Base-by-base conservation (phyloP, 2,888 invertebrate genomes). In the Heliconius erato region DNA sequence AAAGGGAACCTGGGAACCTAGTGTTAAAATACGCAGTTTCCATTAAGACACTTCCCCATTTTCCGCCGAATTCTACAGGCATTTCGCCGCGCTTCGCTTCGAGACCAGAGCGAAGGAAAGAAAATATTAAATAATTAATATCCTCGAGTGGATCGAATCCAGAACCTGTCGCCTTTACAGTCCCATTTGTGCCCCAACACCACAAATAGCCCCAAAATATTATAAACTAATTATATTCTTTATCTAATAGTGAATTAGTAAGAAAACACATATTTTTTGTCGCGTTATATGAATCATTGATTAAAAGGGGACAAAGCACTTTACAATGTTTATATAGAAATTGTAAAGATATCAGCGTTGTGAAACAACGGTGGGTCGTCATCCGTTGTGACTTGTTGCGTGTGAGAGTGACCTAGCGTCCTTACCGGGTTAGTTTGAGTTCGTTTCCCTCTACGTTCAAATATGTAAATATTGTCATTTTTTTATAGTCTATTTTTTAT, bases 291-390 rank as follows among this genome's bases (percentile, higher is more conserved):
- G 80, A 40, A 59, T 81, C 44, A 69, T 81, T 28, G n/a, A 63
- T 69, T 74, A 77, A 81, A 76, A 40, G 35, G 76, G 68, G 67
- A 77, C 59, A 77, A 69, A 76, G 12, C 67, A 81, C 76, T 77
- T 69, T n/a, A 74, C n/a, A 74, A 63, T 69, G 54, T 81, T 77
- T 40, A 65, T 69, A 76, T 77, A 63, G 32, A 59, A 32, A 44
- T 77, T 65, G 40, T 14, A 69, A 54, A 67, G 28, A 35, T 80
- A 80, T 80, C 67, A 59, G 23, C 11, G 28, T 74, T 80, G 54
- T 69, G 23, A 80, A 80, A 59, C 74, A 81, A 77, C 69, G 28
- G 69, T 44, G 32, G 63, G 63, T 40, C 40, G 77, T 63, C 54
- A 54, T 23, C 74, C 54, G 74, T 32, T 19, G n/a, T 16, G 49